Conservation (phyloP, 2,113 vertebrate species). For the Ctenodactylus gundi region DNA sequence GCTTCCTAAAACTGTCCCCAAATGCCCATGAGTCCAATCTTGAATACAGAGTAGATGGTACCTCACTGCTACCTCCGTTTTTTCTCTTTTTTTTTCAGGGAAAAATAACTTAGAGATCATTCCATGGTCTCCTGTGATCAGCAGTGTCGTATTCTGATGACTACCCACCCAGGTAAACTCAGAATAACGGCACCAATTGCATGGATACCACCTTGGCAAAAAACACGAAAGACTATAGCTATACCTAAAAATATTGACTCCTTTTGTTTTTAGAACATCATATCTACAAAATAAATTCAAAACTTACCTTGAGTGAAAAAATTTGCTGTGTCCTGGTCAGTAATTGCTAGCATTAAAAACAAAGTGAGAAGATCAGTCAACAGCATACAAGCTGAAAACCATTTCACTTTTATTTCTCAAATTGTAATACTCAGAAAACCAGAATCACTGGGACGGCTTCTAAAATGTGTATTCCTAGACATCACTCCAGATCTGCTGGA, state of each 20-base stretch:
- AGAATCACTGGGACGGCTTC: neutral
- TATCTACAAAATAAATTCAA: slow-evolving; percentile 31
- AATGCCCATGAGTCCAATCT: neutral
- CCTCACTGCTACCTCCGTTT: neutral
- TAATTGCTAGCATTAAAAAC: slow-evolving; percentile 48
- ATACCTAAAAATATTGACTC: no score
- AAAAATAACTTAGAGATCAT: neutral
- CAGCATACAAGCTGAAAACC: neutral
- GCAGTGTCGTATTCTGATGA: neutral
- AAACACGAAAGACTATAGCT: neutral
- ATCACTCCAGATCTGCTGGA: neutral
- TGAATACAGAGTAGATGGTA: neutral
- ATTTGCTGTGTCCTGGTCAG: slow-evolving; percentile 29
- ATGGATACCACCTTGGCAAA: neutral
- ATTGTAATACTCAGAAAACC: neutral
- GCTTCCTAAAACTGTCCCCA: neutral
- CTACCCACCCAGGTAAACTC: neutral
- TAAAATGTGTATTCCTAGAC: neutral
- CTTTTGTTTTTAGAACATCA: neutral
- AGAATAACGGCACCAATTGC: neutral
- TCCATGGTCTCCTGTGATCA: neutral
- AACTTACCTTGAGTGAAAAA: slow-evolving; percentile 71
- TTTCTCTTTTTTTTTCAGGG: neutral
- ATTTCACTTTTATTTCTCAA: slow-evolving; percentile 45
- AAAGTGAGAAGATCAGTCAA: slow-evolving; percentile 14